Evolutionary conservation across 2,797 vertebrate species (phyloP).

Genomic region (Scarus forsteni): DNA sequence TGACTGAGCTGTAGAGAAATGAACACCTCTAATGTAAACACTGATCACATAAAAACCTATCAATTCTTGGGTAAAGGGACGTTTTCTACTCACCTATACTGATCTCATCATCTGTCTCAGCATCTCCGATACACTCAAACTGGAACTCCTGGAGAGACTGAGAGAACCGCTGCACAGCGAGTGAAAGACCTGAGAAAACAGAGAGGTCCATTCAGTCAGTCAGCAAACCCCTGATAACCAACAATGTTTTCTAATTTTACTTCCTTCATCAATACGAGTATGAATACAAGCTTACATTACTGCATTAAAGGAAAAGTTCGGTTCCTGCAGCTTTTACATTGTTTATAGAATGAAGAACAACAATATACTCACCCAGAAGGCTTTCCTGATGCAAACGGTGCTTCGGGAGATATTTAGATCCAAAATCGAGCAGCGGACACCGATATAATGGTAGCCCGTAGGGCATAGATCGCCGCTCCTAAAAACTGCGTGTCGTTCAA

Average conservation of each 20-base stretch:
- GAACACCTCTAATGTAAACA: conserved; percentile 1
- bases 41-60: neutral
- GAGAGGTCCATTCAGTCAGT: neutral
- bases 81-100: conserved; percentile 89
- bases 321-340: no score
- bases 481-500: no score
- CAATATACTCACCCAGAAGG: no score
- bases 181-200: conserved; percentile 89
- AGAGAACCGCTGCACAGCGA: conserved; percentile 96
- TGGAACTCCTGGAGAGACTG: conserved; percentile 98
- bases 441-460: no score
- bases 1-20: conserved; percentile 89
- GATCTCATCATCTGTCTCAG: conserved; percentile 98
- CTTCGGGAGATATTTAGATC: no score
- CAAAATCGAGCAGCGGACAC: no score
- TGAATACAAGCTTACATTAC: neutral
- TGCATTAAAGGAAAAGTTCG: no score
- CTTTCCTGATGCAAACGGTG: no score
- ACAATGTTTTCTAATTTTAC: neutral
- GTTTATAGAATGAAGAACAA: no score
- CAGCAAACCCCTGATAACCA: neutral
- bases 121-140: conserved; percentile 97
- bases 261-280: neutral
- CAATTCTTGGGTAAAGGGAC: neutral
- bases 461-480: no score